These are phyloP conservation scores for Chitala chitala DNA, from an alignment of 2,113 vertebrate genomes.

Conservation along the genomic window DNA sequence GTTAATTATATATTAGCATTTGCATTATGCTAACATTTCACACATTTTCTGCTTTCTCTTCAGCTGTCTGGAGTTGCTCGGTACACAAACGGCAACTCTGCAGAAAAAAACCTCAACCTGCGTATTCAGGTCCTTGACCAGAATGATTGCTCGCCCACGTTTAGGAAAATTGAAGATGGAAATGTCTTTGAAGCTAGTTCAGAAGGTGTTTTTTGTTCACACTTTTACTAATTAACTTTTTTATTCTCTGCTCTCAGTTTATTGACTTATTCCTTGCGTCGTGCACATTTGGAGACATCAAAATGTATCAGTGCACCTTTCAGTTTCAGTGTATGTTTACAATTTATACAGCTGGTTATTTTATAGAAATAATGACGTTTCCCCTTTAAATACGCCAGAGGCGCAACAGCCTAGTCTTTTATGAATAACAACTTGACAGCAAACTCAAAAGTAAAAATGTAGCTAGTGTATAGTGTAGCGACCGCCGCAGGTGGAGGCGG, in stretches of 20 bases:
- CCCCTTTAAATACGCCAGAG: background rate
- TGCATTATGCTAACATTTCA: background rate
- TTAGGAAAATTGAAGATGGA: background rate
- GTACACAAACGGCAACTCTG: background rate
- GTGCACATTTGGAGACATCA: background rate
- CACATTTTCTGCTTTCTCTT: slow-evolving; percentile 5
- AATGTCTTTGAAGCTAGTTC: slow-evolving; percentile 43
- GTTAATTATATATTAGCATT: background rate
- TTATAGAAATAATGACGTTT: background rate
- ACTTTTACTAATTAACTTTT: background rate
- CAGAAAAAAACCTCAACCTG: slow-evolving; percentile 49
- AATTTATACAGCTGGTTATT: background rate
- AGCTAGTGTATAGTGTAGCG: too few species aligned
- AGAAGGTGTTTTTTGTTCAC: slow-evolving; percentile 1
- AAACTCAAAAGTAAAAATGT: too few species aligned
- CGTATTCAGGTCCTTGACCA: slow-evolving; percentile 52
- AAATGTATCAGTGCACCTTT: background rate
- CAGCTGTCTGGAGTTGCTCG: slow-evolving; percentile 52
- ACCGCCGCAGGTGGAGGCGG: too few species aligned
- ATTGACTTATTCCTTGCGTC: background rate
- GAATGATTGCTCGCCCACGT: slow-evolving; percentile 57
- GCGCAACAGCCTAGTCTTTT: background rate
- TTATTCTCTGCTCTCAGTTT: background rate
- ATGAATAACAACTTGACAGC: background rate
- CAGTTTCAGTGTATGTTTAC: background rate